Base-by-base conservation (phyloP, 1,140 invertebrate genomes). In the Heliconius nattereri region DNA sequence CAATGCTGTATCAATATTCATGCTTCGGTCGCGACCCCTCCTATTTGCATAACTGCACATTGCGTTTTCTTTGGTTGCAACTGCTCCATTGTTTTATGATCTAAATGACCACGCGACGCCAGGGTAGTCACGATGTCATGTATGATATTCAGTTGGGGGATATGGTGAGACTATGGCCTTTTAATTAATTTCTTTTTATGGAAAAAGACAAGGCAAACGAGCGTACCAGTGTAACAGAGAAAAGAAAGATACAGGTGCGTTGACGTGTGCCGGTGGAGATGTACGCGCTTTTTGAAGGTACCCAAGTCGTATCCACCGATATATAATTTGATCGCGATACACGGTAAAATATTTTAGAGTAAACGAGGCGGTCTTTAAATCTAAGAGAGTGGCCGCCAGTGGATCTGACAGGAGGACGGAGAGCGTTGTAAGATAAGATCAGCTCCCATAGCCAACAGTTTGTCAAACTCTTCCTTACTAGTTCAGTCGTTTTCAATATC, bases 1-100 rank as follows among this genome's bases (percentile, higher is more conserved):
- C 91, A 92, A 91, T 89, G 91, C 90, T 89, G 87, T 94, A 94
- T 94, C 92, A 94, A 92, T 94, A 94, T 94, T 92, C 92, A 94
- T 94, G 90, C 88, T 87, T 84, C 87, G 92, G 92, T 92, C 92
- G 91, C 91, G 92, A 94, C 91, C 91, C 82, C 85, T 83, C 86
- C 86, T 89, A 92, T 94, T 94, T 94, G 91, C 92, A 94, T 94
- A 91, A 89, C 91, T 90, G 90, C 87, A 89, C 88, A 90, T 87
- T 91, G 90, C 90, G 91, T 92, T 93, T 88, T 87, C 90, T 85
- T 66, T 85, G 84, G 86, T 82, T 90, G 90, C 89, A 91, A 92
- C 91, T 91, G 89, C 90, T 92, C 90, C 91, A 92, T 92, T 93
- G 91, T 92, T 94, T 94, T 94, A 94, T 92, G 91, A 92, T 92